Conservation (phyloP, 2,797 vertebrate genomes). For the Ptychobarbus kaznakovi region DNA sequence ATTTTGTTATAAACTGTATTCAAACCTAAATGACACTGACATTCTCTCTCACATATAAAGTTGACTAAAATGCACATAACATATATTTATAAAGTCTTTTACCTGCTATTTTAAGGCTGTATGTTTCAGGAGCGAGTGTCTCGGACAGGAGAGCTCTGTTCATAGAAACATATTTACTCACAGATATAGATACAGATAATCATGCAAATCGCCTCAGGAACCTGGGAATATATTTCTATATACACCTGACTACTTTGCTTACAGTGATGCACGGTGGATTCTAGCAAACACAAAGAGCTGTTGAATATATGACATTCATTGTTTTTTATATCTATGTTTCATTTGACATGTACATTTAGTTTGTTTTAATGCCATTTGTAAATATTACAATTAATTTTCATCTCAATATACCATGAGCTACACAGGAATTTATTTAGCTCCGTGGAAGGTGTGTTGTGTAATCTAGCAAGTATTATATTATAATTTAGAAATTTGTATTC, state of each 20-base stretch:
- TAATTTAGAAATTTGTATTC: not conserved
- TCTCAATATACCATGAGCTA: too few species aligned
- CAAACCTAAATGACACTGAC: not conserved
- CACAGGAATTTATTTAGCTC: not conserved
- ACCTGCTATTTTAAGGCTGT: not conserved
- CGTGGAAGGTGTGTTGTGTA: not conserved
- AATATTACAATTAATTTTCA: too few species aligned
- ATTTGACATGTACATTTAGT: not conserved
- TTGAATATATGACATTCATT: not conserved
- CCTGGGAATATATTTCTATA: not conserved
- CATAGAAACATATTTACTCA: not conserved
- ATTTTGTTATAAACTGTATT: not conserved
- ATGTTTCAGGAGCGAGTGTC: not conserved
- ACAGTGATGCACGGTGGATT: not conserved
- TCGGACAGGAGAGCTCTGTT: conserved; percentile 15
- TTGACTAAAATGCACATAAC: not conserved
- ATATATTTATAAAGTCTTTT: conserved; percentile 3
- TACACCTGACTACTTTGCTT: not conserved
- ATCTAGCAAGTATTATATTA: not conserved
- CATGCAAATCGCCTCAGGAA: conserved; percentile 49
- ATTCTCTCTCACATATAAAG: not conserved
- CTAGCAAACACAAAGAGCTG: not conserved
- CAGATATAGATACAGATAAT: conserved; percentile 1
- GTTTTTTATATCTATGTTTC: not conserved
- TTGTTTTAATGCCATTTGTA: not conserved